These are phyloP conservation scores for Papilio polyxenes DNA, from an alignment of 1,140 invertebrate genomes.

Conservation along the genomic window DNA sequence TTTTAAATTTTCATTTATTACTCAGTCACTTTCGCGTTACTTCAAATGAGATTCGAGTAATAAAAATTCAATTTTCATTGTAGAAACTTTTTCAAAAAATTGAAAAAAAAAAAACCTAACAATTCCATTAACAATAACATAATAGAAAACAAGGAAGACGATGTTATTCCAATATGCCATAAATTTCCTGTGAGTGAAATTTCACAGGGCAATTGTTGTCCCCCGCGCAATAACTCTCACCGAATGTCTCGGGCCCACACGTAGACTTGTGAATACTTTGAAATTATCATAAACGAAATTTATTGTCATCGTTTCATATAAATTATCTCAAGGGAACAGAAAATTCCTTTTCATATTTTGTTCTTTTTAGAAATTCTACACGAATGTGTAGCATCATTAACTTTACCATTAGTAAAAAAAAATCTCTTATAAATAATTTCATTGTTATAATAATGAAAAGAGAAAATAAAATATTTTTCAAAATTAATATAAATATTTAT, in stretches of 20 bases:
- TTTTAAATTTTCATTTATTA: no score
- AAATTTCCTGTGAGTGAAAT: constrained; percentile 16
- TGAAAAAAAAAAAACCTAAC: no score
- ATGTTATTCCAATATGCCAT: background rate
- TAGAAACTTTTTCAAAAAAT: no score
- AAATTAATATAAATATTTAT: no score
- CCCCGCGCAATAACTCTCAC: constrained; percentile 14
- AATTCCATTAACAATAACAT: background rate
- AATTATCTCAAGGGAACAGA: constrained; percentile 2
- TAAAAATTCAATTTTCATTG: no score
- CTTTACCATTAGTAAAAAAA: background rate
- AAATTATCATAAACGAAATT: constrained; percentile 25
- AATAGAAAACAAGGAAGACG: background rate
- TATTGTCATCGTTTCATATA: constrained; percentile 27
- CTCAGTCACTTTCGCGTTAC: no score
- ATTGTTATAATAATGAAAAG: no score
- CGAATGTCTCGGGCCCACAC: background rate
- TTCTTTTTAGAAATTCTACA: background rate
- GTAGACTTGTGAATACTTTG: constrained; percentile 27
- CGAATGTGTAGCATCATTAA: background rate
- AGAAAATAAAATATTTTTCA: no score
- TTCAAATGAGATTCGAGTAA: no score
- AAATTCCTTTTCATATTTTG: background rate
- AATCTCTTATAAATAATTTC: background rate
- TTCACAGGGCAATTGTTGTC: constrained; percentile 17